A percentile compares a stretch with the other conserved stretches of the same genome.
Conservation (phyloP, 1,140 invertebrate species). For the Melitaea cinxia region DNA sequence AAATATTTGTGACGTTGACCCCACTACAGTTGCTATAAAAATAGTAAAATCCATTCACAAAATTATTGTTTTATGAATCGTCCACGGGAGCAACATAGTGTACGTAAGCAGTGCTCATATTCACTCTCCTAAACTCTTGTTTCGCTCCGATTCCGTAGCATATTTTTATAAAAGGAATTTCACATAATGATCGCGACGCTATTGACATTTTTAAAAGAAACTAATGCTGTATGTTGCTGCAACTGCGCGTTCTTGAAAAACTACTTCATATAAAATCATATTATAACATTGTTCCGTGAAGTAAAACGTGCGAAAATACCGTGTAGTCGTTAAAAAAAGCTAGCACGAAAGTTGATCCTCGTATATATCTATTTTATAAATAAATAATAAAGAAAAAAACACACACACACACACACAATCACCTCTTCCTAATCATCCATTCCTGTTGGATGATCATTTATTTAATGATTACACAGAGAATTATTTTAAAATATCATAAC, state of each 20-base stretch:
- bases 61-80: background rate
- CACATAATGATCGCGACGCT: slow-evolving; percentile 11
- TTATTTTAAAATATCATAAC: no score
- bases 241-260: background rate
- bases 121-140: slow-evolving; percentile 15
- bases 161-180: slow-evolving; percentile 18
- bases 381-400: no score
- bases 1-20: background rate
- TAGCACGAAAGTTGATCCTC: no score
- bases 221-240: background rate
- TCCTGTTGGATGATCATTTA: no score
- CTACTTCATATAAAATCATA: no score
- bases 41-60: background rate
- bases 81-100: slow-evolving; percentile 10
- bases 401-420: no score
- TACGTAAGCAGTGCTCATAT: slow-evolving; percentile 6
- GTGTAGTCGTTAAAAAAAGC: no score
- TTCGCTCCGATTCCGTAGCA: slow-evolving; percentile 13
- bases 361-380: no score
- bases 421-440: no score
- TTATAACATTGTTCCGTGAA: no score
- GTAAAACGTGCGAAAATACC: no score
- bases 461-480: no score
- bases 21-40: background rate
- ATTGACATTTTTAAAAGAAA: slow-evolving; percentile 22